phyloP scores from a whole-genome alignment of 2,888 invertebrate species.

The Ormyrus nitidulus region DNA sequence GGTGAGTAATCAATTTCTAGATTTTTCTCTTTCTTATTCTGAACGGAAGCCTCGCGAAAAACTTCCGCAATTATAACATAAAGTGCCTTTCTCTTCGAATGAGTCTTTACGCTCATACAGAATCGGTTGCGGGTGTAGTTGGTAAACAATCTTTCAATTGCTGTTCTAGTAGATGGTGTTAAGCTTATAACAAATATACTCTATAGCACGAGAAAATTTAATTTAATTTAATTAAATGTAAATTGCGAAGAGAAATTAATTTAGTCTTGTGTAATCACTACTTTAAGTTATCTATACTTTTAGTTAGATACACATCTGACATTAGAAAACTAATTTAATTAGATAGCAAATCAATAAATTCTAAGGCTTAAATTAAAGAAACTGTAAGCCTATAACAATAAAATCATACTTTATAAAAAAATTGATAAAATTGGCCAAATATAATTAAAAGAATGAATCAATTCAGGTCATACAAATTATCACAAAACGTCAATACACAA shows the following conservation, averaged over 20 bases:
- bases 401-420: background rate
- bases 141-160: slow-evolving; percentile 34
- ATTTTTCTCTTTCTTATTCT: background rate
- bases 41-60: slow-evolving; percentile 8
- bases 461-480: background rate
- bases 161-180: slow-evolving; percentile 48
- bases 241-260: too few relatives aligned
- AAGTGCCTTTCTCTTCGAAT: slow-evolving; percentile 19
- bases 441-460: background rate
- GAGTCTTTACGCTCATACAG: slow-evolving; percentile 25
- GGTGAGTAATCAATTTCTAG: slow-evolving; percentile 79
- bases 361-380: background rate
- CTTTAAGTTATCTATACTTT: too few relatives aligned
- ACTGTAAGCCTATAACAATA: background rate
- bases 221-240: too few relatives aligned
- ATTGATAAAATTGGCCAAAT: background rate
- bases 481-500: background rate
- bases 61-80: slow-evolving; percentile 9
- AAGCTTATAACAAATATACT: slow-evolving; percentile 43
- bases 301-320: background rate
- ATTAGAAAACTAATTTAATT: background rate
- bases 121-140: slow-evolving; percentile 53
- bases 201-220: slow-evolving; percentile 9
- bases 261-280: too few relatives aligned
- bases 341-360: background rate